phyloP scores from a whole-genome alignment of 2,113 vertebrate genomes.

The Panurus biarmicus region DNA sequence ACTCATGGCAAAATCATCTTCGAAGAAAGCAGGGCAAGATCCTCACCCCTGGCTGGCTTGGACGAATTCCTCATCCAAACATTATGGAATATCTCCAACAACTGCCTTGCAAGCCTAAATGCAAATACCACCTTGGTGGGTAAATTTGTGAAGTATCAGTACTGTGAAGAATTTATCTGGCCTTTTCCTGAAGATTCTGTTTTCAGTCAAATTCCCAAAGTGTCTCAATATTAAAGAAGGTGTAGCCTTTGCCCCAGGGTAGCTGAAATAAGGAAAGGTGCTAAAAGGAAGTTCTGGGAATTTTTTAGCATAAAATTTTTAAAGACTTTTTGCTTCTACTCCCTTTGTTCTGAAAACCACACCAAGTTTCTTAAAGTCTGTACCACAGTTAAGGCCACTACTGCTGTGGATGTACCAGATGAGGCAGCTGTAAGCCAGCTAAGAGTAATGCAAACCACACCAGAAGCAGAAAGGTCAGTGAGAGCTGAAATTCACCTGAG shows the following conservation, averaged over 20 bases:
- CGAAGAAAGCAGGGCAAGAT: not conserved
- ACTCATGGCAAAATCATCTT: slow-evolving; percentile 13
- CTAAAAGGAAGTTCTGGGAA: not conserved
- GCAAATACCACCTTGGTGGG: not conserved
- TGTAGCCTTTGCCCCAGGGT: not conserved
- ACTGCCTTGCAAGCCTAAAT: not conserved
- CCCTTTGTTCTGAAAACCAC: not conserved
- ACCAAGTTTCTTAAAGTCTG: not conserved
- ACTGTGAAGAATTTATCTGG: not conserved
- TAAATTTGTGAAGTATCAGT: not conserved
- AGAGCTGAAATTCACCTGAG: not conserved
- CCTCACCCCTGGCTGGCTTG: not conserved
- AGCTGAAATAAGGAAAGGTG: not conserved
- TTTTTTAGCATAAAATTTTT: not conserved
- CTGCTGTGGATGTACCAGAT: not conserved
- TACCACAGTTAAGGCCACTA: not conserved
- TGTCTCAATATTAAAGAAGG: not conserved
- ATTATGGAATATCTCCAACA: not conserved
- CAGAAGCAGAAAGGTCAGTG: not conserved
- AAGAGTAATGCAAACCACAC: not conserved
- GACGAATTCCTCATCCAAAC: not conserved
- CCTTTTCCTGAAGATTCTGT: not conserved
- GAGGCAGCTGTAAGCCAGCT: not conserved
- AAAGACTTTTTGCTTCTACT: not conserved
- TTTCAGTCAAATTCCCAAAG: not conserved